A percentile compares a stretch with the other conserved stretches of the same genome.
Conservation (phyloP, 2,113 vertebrate genomes). For the Alethe castanea region DNA sequence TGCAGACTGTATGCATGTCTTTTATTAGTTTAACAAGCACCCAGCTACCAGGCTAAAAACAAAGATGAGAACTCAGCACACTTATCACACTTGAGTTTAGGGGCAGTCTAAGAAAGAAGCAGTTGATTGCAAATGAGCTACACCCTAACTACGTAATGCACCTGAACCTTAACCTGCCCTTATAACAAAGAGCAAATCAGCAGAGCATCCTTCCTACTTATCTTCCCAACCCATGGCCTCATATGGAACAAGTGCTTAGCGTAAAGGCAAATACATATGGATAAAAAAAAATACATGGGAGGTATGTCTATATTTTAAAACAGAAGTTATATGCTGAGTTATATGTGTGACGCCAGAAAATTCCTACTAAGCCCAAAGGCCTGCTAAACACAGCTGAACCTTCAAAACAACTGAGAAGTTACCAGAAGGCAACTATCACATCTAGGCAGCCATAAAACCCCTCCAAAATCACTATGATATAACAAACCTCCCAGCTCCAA, state of each 20-base stretch:
- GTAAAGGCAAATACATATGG: background rate
- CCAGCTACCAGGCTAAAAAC: background rate
- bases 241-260: background rate
- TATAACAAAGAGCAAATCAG: background rate
- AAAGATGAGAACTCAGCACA: background rate
- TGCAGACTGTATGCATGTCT: background rate
- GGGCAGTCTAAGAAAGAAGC: background rate
- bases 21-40: background rate
- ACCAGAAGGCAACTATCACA: background rate
- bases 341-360: background rate
- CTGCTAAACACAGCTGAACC: background rate
- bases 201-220: background rate
- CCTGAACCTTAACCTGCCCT: background rate
- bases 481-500: background rate
- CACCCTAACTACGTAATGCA: background rate
- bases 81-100: background rate
- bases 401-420: background rate
- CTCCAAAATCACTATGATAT: background rate
- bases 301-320: rapidly evolving
- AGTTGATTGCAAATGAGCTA: background rate
- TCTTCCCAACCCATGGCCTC: background rate
- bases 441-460: background rate
- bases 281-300: background rate
- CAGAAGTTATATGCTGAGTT: background rate
- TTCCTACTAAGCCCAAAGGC: background rate